Percentiles rank a stretch among this genome's conserved stretches.
phyloP scores from a whole-genome alignment of 2,888 invertebrate genomes.

The Noctua janthina region DNA sequence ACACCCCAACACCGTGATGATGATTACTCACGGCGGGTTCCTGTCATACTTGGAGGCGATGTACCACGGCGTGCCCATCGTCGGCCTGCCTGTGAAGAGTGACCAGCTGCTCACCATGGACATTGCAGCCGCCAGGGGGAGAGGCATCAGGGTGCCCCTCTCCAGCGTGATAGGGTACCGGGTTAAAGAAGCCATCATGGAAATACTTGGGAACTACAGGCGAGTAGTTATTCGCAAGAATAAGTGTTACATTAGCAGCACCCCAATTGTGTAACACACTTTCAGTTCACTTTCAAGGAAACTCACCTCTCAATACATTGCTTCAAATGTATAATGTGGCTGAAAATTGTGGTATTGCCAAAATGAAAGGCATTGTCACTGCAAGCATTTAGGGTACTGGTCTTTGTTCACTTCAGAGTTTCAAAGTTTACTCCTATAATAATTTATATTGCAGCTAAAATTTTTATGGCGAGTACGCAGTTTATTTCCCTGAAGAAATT shows the following conservation, averaged over 20 bases:
- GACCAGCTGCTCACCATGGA: conserved; percentile 76
- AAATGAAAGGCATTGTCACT: background rate
- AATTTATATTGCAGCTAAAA: background rate
- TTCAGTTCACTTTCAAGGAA: conserved; percentile 2
- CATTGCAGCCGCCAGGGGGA: conserved; percentile 65
- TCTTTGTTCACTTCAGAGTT: background rate
- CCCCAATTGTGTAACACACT: background rate
- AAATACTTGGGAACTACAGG: conserved; percentile 74
- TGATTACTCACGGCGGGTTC: conserved; percentile 74
- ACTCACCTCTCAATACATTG: background rate
- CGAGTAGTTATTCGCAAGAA: conserved; percentile 33
- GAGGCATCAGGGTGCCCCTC: conserved; percentile 71
- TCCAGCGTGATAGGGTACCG: conserved; percentile 66
- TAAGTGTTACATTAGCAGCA: background rate
- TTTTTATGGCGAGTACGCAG: background rate
- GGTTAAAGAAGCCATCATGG: conserved; percentile 71
- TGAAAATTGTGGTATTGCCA: background rate
- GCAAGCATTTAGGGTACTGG: background rate
- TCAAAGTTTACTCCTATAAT: background rate
- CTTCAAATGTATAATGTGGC: background rate
- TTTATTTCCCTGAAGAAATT: conserved; percentile 48
- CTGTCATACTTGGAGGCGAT: conserved; percentile 75
- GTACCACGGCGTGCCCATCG: conserved; percentile 76
- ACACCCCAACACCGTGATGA: conserved; percentile 75
- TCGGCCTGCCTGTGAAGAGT: conserved; percentile 73